A percentile compares a stretch with the other conserved stretches of the same genome.
Evolutionary conservation across 1,140 invertebrate genomes (phyloP).

Genomic region (Nasonia longicornis): DNA sequence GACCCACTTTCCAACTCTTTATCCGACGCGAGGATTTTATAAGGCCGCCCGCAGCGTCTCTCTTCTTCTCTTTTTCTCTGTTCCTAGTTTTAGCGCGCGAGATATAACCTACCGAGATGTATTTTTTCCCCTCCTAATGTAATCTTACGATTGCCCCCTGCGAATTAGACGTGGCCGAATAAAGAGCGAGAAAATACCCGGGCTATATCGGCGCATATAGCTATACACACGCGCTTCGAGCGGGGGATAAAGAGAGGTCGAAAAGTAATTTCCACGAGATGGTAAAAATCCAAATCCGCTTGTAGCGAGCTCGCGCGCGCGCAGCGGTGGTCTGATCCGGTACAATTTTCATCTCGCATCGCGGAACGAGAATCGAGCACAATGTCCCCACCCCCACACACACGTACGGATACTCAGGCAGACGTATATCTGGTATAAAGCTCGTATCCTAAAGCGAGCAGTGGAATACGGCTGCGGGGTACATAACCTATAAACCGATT

Average conservation of each 20-base stretch:
- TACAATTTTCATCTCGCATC: constrained; percentile 1
- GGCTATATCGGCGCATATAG: no score
- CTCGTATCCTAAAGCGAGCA: no score
- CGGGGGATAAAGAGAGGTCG: not conserved
- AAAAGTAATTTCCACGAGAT: constrained; percentile 8
- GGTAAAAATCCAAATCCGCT: constrained; percentile 7
- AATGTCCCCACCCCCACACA: no score
- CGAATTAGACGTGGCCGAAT: not conserved
- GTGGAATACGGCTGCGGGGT: no score
- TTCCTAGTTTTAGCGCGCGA: no score
- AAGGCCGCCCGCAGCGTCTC: not conserved
- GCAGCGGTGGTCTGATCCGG: not conserved
- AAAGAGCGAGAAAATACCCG: no score
- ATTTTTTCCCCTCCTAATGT: not conserved
- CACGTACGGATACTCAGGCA: no score
- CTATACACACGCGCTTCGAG: no score
- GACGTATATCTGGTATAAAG: no score
- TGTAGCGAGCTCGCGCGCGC: not conserved
- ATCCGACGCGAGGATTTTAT: constrained; percentile 21
- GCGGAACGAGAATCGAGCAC: not conserved
- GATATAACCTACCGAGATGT: not conserved
- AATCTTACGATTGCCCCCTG: not conserved
- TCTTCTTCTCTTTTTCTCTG: not conserved
- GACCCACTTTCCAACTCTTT: constrained; percentile 38
- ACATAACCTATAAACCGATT: no score